These are phyloP conservation scores for Aspidiotus rigidus DNA, from an alignment of 2,888 invertebrate species.

Conservation along the genomic window DNA sequence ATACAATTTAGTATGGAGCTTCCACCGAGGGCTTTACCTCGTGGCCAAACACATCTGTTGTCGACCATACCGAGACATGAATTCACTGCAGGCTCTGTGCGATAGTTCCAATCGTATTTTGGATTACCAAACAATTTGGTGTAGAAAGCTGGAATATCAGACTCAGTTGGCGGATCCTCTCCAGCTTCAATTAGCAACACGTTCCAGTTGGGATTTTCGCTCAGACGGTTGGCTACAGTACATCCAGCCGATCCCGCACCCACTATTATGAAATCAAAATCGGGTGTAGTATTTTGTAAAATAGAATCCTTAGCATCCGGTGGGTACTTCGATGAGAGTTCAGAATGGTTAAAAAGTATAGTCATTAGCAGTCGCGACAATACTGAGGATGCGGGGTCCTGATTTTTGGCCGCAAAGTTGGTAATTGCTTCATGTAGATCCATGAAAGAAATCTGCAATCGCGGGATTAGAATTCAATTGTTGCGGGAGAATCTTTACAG, in stretches of 20 bases:
- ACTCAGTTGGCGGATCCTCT: slow-evolving; percentile 24
- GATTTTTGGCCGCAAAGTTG: too few relatives aligned
- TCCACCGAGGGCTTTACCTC: slow-evolving; percentile 86
- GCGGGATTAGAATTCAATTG: too few relatives aligned
- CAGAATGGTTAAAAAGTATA: too few relatives aligned
- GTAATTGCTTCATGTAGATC: too few relatives aligned
- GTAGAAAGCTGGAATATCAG: slow-evolving; percentile 28
- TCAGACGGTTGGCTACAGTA: slow-evolving; percentile 33
- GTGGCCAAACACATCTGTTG: slow-evolving; percentile 78
- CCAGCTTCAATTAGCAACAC: slow-evolving; percentile 35
- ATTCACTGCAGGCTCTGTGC: slow-evolving; percentile 22
- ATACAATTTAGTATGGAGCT: slow-evolving; percentile 84
- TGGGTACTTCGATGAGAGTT: too few relatives aligned
- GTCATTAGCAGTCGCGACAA: too few relatives aligned
- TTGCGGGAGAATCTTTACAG: too few relatives aligned
- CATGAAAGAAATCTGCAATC: too few relatives aligned
- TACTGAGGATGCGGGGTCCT: too few relatives aligned
- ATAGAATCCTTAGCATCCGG: too few relatives aligned
- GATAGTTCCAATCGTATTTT: slow-evolving; percentile 43
- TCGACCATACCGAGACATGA: slow-evolving; percentile 79
- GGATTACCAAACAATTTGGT: slow-evolving; percentile 57
- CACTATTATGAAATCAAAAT: slow-evolving; percentile 31
- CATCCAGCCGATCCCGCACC: slow-evolving; percentile 34
- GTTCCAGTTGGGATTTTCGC: slow-evolving; percentile 35
- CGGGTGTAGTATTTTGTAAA: too few relatives aligned